Base-by-base conservation (phyloP, 1,140 invertebrate genomes). In the Neuroterus valhalla region DNA sequence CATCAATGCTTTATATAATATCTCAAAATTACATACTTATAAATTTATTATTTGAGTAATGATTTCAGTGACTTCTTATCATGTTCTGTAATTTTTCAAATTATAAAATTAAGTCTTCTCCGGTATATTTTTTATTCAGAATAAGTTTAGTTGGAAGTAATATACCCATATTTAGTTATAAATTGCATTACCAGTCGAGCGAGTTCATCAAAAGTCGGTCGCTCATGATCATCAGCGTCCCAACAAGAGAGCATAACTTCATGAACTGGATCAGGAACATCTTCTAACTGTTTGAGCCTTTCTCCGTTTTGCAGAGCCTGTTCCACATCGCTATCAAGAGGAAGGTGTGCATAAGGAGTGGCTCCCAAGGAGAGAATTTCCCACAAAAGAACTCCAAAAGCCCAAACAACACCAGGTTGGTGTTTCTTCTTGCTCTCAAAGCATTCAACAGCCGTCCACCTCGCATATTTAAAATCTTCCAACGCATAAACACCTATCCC, bases 241-340 rank as follows among this genome's bases (percentile, higher is more conserved):
- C 96, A 97, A 82, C 96, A 97, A 76, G 96, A 94, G 5, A 94
- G 89, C 90, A 96, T 94, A 52, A 96, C 88, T 86, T 96, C 95
- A 85, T 96, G 96, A 23, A 96, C 87, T 74, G 95, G 93, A 84
- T 96, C 94, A 48, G 92, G 93, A 42, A 95, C 92, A 81, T 94
- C 94, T 26, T 92, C 90, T 0, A 95, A 90, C 81, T 96, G 95
- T 3, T 92, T 91, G 2, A 96, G 93, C 38, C 95, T 90, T 70
- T 94, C 88, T 1, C 95, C 95, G 79, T 91, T 91, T 38, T 93
- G 88, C 4, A 97, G 89, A 66, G 94, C 91, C 10, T 93, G 91
- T 8, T 93, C 91, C 0, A 97, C 91, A 78, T 96, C 95, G 72
- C 92, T 92, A 66, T 91, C 93, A 15, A 91, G 87, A 26, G 85